A percentile compares a stretch with the other conserved stretches of the same genome.
Evolutionary conservation across 2,797 vertebrate species (phyloP).

Genomic region (Ctenopoma multispine): DNA sequence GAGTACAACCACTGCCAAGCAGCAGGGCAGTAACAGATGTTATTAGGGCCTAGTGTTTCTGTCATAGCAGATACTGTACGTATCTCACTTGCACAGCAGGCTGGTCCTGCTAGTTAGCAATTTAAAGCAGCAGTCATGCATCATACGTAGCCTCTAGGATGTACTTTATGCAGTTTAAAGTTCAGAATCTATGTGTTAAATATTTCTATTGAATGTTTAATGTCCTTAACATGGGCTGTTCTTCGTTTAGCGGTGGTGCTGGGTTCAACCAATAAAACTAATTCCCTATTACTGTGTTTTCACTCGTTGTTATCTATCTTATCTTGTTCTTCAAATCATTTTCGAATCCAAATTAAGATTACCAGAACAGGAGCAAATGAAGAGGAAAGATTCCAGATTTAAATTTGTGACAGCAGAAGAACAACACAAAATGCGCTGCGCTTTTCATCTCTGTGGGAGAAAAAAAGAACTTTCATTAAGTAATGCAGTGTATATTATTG

Average conservation of each 20-base stretch:
- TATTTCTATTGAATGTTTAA: conserved; percentile 32
- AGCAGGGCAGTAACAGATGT: conserved; percentile 29
- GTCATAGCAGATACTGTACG: conserved; percentile 13
- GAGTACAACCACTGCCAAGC: conserved; percentile 7
- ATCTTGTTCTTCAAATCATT: neutral
- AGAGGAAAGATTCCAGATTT: conserved; percentile 2
- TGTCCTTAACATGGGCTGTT: conserved; percentile 26
- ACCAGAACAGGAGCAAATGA: neutral
- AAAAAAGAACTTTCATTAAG: conserved; percentile 18
- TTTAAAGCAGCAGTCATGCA: neutral
- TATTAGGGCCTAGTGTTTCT: conserved; percentile 20
- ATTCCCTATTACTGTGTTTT: conserved; percentile 46
- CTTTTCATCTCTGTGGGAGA: neutral
- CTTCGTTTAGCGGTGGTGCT: conserved; percentile 25
- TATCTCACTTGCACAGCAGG: conserved; percentile 42
- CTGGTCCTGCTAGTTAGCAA: conserved; percentile 64
- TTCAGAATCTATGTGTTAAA: conserved; percentile 6
- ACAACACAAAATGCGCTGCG: neutral
- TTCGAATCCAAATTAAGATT: neutral
- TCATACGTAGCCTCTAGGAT: conserved; percentile 20
- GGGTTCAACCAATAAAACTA: conserved; percentile 63
- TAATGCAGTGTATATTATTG: conserved; percentile 45
- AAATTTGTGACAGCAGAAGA: neutral
- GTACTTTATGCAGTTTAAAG: conserved; percentile 3
- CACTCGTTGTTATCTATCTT: conserved; percentile 15